Base-by-base conservation (phyloP, 2,888 invertebrate genomes). In the Tortrix viridana region DNA sequence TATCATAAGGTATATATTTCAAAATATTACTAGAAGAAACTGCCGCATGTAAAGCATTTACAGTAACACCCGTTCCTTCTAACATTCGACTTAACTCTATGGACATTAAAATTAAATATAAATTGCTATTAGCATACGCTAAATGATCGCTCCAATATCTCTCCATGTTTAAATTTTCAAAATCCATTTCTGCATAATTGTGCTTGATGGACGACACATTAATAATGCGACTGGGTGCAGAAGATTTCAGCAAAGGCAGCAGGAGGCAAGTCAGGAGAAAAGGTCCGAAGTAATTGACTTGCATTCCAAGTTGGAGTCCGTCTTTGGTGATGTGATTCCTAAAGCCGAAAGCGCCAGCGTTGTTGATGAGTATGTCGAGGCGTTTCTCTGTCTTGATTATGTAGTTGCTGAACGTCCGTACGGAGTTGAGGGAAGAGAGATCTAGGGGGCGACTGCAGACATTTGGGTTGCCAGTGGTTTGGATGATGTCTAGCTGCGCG, bases 1-100 rank as follows among this genome's bases (percentile, higher is more conserved):
- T 60, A 55, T 75, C 69, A 69, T 69, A 84, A 12, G 92, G 89
- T 86, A 95, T 93, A 73, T 95, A 93, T 61, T 95, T 93, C 65
- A 93, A 93, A 60, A 95, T 81, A 65, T 95, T 94, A 3, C 96
- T 95, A 49, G 93, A 92, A 3, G 95, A 94, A 43, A 95, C 83
- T 18, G 96, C 96, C 14, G 96, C 96, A 82, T 96, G 95, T 37
- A 95, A 86, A 32, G 94, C 92, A 77, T 96, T 95, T 2, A 94
- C 95, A 0, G 95, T 95, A 0, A 96, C 95, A 43, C 93, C 93
- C 0, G 82, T 83, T 81, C 94, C 94, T 82, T 93, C 76, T 60
- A 95, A 78, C 79, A 86, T 89, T 57, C 86, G 85, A 46, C 94
- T 93, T 46, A 96, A 80, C 80, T 95, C 94, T 69, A 86, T 83